phyloP scores from a whole-genome alignment of 2,113 vertebrate species.

The Monopterus albus region DNA sequence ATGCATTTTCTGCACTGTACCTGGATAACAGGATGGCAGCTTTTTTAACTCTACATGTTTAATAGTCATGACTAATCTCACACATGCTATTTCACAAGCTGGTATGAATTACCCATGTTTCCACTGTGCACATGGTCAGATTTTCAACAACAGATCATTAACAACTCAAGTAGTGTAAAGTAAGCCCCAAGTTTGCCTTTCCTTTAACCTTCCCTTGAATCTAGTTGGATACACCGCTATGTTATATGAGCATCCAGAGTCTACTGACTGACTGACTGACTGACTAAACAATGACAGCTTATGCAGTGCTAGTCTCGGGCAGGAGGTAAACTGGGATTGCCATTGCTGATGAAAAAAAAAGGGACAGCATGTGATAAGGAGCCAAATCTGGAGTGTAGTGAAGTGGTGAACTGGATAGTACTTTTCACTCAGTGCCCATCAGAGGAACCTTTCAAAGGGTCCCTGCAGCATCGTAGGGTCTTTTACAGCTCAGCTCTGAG shows the following conservation, averaged over 20 bases:
- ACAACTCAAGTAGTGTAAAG: slow-evolving; percentile 8
- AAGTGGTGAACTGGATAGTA: slow-evolving; percentile 57
- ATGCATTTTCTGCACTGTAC: slow-evolving; percentile 12
- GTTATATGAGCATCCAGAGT: neutral
- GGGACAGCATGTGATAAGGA: slow-evolving; percentile 41
- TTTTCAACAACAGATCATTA: neutral
- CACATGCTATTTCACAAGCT: slow-evolving; percentile 25
- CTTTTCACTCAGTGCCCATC: slow-evolving; percentile 59
- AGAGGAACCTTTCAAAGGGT: slow-evolving; percentile 66
- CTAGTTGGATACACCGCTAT: neutral
- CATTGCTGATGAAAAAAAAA: slow-evolving; percentile 45
- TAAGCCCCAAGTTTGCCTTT: neutral
- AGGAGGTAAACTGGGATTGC: slow-evolving; percentile 36
- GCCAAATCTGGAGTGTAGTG: slow-evolving; percentile 42
- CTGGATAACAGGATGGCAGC: slow-evolving; percentile 8
- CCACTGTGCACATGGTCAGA: slow-evolving; percentile 6
- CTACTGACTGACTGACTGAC: slow-evolving; percentile 5
- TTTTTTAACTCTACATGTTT: slow-evolving; percentile 21
- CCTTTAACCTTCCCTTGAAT: too few species aligned
- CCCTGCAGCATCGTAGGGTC: slow-evolving; percentile 52
- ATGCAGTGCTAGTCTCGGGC: slow-evolving; percentile 27
- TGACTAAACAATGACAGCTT: slow-evolving; percentile 15
- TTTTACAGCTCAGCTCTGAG: slow-evolving; percentile 52
- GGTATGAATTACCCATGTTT: slow-evolving; percentile 25
- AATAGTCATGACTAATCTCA: slow-evolving; percentile 30